phyloP scores from a whole-genome alignment of 2,797 vertebrate genomes.

The Danio aesculapii region DNA sequence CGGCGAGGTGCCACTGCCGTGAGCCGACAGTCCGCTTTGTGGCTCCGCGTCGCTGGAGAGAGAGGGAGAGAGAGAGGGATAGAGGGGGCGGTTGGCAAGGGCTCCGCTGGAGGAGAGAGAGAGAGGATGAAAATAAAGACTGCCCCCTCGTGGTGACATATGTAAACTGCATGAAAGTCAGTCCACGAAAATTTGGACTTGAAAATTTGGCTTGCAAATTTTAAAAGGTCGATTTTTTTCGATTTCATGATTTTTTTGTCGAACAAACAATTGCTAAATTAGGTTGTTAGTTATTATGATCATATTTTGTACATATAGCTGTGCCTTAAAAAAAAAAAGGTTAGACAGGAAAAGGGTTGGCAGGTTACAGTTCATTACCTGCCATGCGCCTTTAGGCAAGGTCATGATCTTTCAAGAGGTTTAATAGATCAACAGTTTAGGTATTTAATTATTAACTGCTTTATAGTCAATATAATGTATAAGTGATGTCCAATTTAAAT shows the following conservation, averaged over 20 bases:
- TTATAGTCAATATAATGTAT: background rate
- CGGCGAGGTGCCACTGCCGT: constrained; percentile 66
- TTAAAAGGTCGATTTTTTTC: background rate
- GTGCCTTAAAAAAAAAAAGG: background rate
- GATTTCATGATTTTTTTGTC: background rate
- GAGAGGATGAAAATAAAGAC: background rate
- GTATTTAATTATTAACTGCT: background rate
- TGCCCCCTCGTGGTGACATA: constrained; percentile 34
- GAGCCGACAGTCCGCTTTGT: constrained; percentile 74
- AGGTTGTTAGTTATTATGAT: background rate
- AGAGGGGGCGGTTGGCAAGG: constrained; percentile 63
- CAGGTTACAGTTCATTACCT: constrained; percentile 1
- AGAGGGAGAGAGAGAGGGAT: constrained; percentile 53
- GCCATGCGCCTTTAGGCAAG: background rate
- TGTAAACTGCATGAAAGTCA: background rate
- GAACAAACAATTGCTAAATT: background rate
- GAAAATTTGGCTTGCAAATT: background rate
- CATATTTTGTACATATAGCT: background rate
- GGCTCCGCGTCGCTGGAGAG: constrained; percentile 67
- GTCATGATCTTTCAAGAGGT: background rate
- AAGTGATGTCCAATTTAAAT: background rate
- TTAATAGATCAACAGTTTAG: background rate
- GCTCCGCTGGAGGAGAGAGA: constrained; percentile 64
- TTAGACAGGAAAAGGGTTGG: background rate
- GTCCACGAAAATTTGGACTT: too few relatives aligned